Evolutionary conservation across 2,888 invertebrate genomes (phyloP).

Genomic region (Pecten maximus): DNA sequence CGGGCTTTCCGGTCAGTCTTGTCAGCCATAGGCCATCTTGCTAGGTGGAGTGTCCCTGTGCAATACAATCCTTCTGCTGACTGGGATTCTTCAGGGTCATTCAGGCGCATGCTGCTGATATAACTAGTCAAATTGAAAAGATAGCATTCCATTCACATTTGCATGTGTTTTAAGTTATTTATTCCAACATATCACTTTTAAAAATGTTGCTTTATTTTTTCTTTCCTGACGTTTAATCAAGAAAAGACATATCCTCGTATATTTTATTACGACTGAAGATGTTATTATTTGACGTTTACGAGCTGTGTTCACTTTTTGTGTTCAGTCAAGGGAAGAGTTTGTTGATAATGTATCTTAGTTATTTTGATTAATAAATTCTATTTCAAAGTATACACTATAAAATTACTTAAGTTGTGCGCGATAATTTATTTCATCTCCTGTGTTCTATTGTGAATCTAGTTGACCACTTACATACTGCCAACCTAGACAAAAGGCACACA

Average conservation of each 20-base stretch:
- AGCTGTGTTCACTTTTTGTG: slow-evolving; percentile 23
- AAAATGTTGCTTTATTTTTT: slow-evolving; percentile 31
- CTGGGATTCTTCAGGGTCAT: slow-evolving; percentile 44
- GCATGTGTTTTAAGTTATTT: slow-evolving; percentile 54
- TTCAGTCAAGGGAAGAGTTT: slow-evolving; percentile 13
- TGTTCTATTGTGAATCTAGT: neutral
- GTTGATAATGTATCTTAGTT: slow-evolving; percentile 33
- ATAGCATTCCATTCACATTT: slow-evolving; percentile 40
- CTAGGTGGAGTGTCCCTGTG: slow-evolving; percentile 53
- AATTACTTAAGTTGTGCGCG: neutral
- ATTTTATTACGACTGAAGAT: neutral
- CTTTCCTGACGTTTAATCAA: slow-evolving; percentile 9
- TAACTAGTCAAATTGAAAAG: slow-evolving; percentile 44
- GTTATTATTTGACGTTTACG: slow-evolving; percentile 12
- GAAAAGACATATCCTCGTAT: slow-evolving; percentile 13
- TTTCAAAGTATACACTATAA: slow-evolving; percentile 21
- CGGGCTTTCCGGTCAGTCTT: slow-evolving; percentile 2
- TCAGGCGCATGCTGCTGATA: slow-evolving; percentile 51
- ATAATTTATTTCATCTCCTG: neutral
- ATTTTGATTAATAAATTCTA: slow-evolving; percentile 35
- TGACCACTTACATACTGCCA: too few species aligned
- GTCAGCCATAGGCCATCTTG: slow-evolving; percentile 54
- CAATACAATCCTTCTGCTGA: slow-evolving; percentile 56
- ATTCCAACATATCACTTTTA: slow-evolving; percentile 53
- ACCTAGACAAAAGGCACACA: too few species aligned